Evolutionary conservation across 2,113 vertebrate species (phyloP).

Genomic region (Vulpes lagopus): DNA sequence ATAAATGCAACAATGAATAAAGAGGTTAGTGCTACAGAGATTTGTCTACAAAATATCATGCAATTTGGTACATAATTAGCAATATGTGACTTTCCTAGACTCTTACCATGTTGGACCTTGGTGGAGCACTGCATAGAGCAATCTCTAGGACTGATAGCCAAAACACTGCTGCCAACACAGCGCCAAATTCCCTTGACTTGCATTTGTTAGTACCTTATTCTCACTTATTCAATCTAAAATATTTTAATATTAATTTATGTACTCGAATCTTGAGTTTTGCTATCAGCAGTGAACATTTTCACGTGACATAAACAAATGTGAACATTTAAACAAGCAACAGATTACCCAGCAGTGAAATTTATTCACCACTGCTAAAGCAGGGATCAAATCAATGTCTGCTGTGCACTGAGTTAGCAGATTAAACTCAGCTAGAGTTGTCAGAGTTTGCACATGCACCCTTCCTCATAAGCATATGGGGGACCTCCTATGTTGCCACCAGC

Average conservation of each 20-base stretch:
- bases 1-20: neutral
- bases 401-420: neutral
- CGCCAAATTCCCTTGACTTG: neutral
- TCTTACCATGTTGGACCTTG: neutral
- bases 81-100: neutral
- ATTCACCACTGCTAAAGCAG: neutral
- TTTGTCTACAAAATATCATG: neutral
- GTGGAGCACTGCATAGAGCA: neutral
- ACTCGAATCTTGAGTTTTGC: neutral
- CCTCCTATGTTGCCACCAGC: neutral
- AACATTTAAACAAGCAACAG: neutral
- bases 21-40: neutral
- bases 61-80: neutral
- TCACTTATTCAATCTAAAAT: neutral
- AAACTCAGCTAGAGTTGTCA: neutral
- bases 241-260: neutral
- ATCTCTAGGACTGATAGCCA: neutral
- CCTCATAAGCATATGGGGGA: neutral
- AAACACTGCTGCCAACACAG: accelerated
- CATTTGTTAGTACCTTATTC: neutral
- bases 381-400: neutral
- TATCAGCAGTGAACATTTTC: neutral
- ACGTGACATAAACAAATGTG: neutral
- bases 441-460: neutral
- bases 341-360: neutral